Conservation (phyloP, 2,888 invertebrate genomes). For the Stegana nigrithorax region DNA sequence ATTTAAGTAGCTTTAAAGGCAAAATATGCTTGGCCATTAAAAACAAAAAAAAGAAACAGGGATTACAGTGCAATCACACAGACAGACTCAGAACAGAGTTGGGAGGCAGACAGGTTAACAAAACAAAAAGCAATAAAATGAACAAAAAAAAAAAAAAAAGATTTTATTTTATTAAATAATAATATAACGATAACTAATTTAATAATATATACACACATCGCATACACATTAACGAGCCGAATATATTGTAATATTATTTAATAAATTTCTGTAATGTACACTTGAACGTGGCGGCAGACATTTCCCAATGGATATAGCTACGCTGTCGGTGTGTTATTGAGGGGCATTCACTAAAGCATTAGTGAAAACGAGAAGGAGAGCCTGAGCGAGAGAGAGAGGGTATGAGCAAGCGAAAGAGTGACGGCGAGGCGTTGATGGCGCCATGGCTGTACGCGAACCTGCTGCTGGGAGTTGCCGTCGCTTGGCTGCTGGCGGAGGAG, state of each 20-base stretch:
- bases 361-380: neutral
- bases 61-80: neutral
- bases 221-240: no score
- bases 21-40: no score
- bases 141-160: constrained; percentile 22
- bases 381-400: constrained; percentile 4
- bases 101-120: no score
- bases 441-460: constrained; percentile 35
- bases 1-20: constrained; percentile 1
- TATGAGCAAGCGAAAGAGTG: constrained; percentile 13
- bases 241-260: constrained; percentile 37
- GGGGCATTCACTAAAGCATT: no score
- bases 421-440: constrained; percentile 30
- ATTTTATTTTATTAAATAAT: constrained; percentile 52
- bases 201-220: constrained; percentile 16
- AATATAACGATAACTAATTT: constrained; percentile 54
- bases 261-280: constrained; percentile 31
- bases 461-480: constrained; percentile 44
- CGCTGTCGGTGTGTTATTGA: neutral
- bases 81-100: no score
- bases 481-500: constrained; percentile 2
- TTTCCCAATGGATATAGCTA: constrained; percentile 12
- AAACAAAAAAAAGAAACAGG: neutral
- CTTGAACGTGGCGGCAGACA: constrained; percentile 12
- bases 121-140: constrained; percentile 33